phyloP scores from a whole-genome alignment of 37 sponge, comb jelly and placozoan species.

The Hormiphora californensis region DNA sequence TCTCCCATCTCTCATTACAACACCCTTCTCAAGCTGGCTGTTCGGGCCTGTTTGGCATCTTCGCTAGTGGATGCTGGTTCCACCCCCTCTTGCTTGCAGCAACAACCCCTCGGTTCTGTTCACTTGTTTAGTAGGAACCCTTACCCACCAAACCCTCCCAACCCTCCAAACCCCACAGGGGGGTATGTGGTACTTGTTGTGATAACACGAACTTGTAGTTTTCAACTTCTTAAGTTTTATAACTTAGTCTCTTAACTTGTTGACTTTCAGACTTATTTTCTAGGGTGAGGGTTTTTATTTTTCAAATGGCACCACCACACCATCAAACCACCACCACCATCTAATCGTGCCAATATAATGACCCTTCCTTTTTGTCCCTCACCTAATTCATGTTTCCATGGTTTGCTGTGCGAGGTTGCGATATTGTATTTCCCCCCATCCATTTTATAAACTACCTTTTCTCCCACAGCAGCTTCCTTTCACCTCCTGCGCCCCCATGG shows the following conservation, averaged over 20 bases:
- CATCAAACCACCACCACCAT: no score
- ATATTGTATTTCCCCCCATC: not conserved
- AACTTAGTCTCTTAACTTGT: not conserved
- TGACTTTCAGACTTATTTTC: not conserved
- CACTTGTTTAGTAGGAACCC: no score
- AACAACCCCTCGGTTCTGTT: conserved; percentile 30
- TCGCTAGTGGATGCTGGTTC: not conserved
- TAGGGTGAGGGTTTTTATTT: not conserved
- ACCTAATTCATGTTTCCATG: not conserved
- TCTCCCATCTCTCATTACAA: not conserved
- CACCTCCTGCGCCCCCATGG: not conserved
- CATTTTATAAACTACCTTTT: not conserved
- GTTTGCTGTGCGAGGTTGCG: no score
- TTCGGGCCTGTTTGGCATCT: no score
- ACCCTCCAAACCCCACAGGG: conserved; percentile 16
- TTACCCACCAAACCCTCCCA: not conserved
- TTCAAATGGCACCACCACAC: no score
- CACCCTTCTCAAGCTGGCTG: not conserved
- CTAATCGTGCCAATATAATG: not conserved
- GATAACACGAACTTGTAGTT: not conserved
- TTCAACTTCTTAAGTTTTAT: not conserved
- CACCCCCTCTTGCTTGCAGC: not conserved
- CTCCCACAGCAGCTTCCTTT: not conserved
- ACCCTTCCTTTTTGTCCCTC: not conserved
- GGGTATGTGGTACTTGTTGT: not conserved